Percentiles rank a stretch among this genome's conserved stretches.
Conservation (phyloP, 2,888 invertebrate genomes). For the Stegana nigrithorax region DNA sequence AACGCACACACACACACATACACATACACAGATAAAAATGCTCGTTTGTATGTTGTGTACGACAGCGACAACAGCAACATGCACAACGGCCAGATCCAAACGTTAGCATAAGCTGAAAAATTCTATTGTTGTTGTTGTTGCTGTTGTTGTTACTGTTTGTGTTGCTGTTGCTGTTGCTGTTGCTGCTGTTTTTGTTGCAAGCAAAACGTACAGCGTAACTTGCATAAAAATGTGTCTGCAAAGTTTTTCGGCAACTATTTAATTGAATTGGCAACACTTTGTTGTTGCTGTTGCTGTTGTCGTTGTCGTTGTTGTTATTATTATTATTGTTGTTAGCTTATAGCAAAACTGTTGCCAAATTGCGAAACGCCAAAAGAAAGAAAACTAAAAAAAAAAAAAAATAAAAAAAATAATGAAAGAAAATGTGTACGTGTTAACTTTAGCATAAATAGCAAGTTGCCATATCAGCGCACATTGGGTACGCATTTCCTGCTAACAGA, state of each 20-base stretch:
- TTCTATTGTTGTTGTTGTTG: too few species aligned
- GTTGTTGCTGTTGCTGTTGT: not conserved
- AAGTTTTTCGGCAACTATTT: slow-evolving; percentile 34
- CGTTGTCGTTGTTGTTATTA: not conserved
- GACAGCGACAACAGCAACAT: too few species aligned
- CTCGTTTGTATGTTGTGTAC: slow-evolving; percentile 3
- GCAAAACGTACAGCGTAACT: too few species aligned
- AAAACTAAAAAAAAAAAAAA: too few species aligned
- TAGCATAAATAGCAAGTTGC: too few species aligned
- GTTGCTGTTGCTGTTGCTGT: not conserved
- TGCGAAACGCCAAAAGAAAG: not conserved
- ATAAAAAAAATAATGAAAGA: too few species aligned
- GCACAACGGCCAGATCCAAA: too few species aligned
- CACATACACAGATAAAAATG: not conserved
- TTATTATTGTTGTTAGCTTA: not conserved
- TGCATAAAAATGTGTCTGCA: not conserved
- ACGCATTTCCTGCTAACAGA: too few species aligned
- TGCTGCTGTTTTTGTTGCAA: not conserved
- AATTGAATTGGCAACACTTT: slow-evolving; percentile 50
- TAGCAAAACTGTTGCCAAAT: not conserved
- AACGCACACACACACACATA: not conserved
- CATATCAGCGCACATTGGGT: too few species aligned
- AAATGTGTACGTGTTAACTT: too few species aligned
- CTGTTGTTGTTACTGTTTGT: too few species aligned
- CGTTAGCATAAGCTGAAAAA: too few species aligned